Conservation (phyloP, 2,797 vertebrate genomes). For the Rhadinocentrus ornatus region DNA sequence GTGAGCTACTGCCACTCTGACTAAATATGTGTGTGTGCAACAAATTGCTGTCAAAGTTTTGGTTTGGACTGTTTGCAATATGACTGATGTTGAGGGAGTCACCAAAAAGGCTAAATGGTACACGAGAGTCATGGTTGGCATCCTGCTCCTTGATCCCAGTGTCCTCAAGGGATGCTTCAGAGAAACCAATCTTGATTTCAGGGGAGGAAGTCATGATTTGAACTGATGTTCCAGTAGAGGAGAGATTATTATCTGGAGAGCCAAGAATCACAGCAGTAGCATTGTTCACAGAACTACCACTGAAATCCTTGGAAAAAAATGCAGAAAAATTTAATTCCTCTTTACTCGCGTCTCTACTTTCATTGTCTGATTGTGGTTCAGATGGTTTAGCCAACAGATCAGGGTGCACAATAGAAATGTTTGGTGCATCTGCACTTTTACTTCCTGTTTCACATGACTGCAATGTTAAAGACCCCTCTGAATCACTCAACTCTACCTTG, state of each 20-base stretch:
- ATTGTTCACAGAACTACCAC: not conserved
- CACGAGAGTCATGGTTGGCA: constrained; percentile 51
- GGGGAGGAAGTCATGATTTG: constrained; percentile 65
- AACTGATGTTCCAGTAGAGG: constrained; percentile 28
- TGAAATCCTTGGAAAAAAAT: constrained; percentile 9
- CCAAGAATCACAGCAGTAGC: not conserved
- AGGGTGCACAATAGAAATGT: not conserved
- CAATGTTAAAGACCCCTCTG: not conserved
- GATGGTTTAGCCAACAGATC: constrained; percentile 6
- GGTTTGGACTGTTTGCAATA: not conserved
- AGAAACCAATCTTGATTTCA: constrained; percentile 4
- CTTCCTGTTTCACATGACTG: not conserved
- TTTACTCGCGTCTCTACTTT: not conserved
- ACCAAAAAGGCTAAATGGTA: constrained; percentile 52
- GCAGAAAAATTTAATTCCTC: not conserved
- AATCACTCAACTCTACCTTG: constrained; percentile 9
- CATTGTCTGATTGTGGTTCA: constrained; percentile 4
- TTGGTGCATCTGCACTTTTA: constrained; percentile 12
- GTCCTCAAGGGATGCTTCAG: constrained; percentile 6
- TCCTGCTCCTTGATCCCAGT: constrained; percentile 2
- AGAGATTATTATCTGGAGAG: constrained; percentile 29
- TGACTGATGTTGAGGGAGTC: constrained; percentile 42
- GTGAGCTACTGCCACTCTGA: constrained; percentile 53
- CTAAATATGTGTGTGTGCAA: not conserved
- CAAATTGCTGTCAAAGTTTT: constrained; percentile 17